Evolutionary conservation across 2,888 invertebrate species (phyloP).

Genomic region (Heliconius aoede): DNA sequence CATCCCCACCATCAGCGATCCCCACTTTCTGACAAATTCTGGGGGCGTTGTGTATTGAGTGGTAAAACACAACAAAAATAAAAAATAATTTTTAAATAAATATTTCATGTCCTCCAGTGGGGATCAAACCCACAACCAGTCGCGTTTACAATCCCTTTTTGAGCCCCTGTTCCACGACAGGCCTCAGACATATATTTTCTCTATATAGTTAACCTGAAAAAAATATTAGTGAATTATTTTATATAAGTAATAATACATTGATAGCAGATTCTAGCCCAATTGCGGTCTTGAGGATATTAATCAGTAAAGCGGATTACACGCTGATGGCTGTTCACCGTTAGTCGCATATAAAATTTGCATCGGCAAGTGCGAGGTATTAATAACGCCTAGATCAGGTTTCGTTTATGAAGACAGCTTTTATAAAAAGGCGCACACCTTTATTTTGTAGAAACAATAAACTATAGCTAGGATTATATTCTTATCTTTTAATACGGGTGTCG

Average conservation of each 20-base stretch:
- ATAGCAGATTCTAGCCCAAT: conserved; percentile 25
- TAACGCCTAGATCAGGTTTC: conserved; percentile 47
- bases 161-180: no score
- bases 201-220: not conserved
- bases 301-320: conserved; percentile 34
- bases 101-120: no score
- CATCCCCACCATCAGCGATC: no score
- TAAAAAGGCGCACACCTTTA: conserved; percentile 22
- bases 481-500: not conserved
- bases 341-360: conserved; percentile 47
- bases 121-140: no score
- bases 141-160: no score
- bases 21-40: no score
- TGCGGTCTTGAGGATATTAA: conserved; percentile 33
- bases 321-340: conserved; percentile 41
- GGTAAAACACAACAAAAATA: no score
- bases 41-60: no score
- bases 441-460: conserved; percentile 17
- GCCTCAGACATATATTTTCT: not conserved
- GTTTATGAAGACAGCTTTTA: conserved; percentile 22
- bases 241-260: not conserved
- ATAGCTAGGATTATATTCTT: conserved; percentile 1
- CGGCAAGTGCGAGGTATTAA: conserved; percentile 45
- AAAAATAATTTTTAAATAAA: no score
- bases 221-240: not conserved